phyloP scores from a whole-genome alignment of 2,113 vertebrate species.

The Antigone vipio region DNA sequence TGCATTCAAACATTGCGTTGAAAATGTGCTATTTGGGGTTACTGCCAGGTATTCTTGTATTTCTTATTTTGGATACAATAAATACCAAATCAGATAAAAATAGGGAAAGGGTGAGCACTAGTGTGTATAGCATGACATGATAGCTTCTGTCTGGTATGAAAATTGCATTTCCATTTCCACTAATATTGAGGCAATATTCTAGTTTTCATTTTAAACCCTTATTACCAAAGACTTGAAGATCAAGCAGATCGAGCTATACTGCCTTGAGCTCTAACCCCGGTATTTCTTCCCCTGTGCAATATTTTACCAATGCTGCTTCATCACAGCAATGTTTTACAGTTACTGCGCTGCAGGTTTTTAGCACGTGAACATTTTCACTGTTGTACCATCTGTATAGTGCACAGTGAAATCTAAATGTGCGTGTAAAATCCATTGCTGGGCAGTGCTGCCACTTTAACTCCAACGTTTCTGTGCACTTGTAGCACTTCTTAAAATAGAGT shows the following conservation, averaged over 20 bases:
- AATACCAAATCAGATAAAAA: background rate
- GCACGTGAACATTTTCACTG: accelerated
- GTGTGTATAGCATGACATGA: background rate
- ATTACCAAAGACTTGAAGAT: background rate
- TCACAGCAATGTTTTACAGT: background rate
- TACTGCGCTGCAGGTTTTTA: background rate
- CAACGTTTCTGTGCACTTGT: background rate
- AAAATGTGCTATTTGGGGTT: background rate
- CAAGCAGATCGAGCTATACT: background rate
- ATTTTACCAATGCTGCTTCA: background rate
- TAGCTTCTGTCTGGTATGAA: background rate
- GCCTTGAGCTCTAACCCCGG: background rate
- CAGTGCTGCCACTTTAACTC: background rate
- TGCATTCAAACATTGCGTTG: background rate
- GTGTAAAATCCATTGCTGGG: background rate
- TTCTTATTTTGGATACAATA: background rate
- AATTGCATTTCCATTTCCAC: background rate
- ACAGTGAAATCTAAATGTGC: too few species aligned
- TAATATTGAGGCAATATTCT: background rate
- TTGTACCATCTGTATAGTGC: accelerated
- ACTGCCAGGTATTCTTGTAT: background rate
- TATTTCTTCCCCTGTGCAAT: background rate
- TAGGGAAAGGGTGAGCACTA: background rate
- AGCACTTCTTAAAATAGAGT: background rate
- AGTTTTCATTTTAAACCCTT: background rate